A percentile compares a stretch with the other conserved stretches of the same genome.
phyloP scores from a whole-genome alignment of 2,797 vertebrate species.

The Clarias laeviceps region DNA sequence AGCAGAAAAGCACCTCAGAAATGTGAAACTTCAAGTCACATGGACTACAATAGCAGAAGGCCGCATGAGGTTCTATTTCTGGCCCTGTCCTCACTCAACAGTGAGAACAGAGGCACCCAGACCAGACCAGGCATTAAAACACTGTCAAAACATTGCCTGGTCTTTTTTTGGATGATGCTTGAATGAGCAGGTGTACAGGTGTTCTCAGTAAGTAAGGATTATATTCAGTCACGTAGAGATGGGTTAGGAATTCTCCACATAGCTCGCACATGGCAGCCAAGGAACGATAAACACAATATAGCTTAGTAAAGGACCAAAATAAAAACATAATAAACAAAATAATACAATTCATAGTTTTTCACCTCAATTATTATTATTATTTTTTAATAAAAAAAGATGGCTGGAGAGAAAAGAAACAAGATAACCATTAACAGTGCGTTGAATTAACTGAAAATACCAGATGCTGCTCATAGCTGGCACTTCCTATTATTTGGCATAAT shows the following conservation, averaged over 20 bases:
- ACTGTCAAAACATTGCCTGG: neutral
- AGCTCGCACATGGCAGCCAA: slow-evolving; percentile 23
- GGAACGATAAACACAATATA: neutral
- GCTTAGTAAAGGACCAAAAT: slow-evolving; percentile 36
- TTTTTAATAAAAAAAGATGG: slow-evolving; percentile 47
- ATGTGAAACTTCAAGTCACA: neutral
- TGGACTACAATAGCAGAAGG: neutral
- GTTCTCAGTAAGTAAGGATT: neutral
- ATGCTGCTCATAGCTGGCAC: neutral
- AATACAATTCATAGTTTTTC: slow-evolving; percentile 34
- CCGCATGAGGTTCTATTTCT: neutral
- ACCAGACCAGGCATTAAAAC: neutral
- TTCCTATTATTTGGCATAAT: slow-evolving; percentile 30
- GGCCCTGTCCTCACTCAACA: neutral
- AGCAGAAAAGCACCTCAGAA: neutral
- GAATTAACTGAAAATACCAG: slow-evolving; percentile 35
- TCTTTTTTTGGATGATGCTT: neutral
- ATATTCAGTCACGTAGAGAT: neutral
- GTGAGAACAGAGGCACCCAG: neutral
- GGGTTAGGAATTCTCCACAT: neutral
- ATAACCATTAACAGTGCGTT: slow-evolving; percentile 7
- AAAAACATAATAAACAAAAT: slow-evolving; percentile 35
- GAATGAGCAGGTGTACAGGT: neutral
- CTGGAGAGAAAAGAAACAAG: neutral
- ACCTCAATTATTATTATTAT: neutral